phyloP scores from a whole-genome alignment of 1,140 invertebrate genomes.

The Penaeus chinensis region DNA sequence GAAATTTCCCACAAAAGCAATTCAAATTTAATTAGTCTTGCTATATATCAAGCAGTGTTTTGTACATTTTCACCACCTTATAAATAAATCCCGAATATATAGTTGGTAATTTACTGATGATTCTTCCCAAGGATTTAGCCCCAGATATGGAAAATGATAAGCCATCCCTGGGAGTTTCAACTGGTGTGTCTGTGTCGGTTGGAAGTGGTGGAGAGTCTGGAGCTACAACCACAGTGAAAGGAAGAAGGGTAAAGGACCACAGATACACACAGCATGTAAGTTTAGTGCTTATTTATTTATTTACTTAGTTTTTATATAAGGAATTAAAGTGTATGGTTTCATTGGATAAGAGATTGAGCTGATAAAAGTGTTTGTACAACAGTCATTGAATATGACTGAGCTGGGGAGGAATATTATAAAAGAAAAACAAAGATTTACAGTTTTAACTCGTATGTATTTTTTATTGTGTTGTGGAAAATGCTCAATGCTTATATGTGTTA shows the following conservation, averaged over 20 bases:
- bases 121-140: conserved; percentile 25
- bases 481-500: too few species aligned
- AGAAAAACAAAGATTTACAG: too few species aligned
- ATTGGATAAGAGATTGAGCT: too few species aligned
- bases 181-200: background rate
- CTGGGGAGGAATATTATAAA: too few species aligned
- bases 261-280: conserved; percentile 56
- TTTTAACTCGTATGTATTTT: too few species aligned
- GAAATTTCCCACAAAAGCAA: background rate
- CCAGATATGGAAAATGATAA: conserved; percentile 44
- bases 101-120: too few species aligned
- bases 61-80: background rate
- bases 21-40: background rate
- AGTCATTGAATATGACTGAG: too few species aligned
- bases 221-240: conserved; percentile 45
- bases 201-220: background rate
- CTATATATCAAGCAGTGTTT: background rate
- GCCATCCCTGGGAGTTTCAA: background rate
- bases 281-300: background rate
- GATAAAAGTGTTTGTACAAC: too few species aligned
- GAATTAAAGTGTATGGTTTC: background rate
- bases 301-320: background rate
- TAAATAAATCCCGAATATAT: too few species aligned
- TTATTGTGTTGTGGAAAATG: too few species aligned
- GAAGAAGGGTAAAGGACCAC: conserved; percentile 48